Evolutionary conservation across 2,113 vertebrate genomes (phyloP).

Genomic region (Bettongia penicillata): DNA sequence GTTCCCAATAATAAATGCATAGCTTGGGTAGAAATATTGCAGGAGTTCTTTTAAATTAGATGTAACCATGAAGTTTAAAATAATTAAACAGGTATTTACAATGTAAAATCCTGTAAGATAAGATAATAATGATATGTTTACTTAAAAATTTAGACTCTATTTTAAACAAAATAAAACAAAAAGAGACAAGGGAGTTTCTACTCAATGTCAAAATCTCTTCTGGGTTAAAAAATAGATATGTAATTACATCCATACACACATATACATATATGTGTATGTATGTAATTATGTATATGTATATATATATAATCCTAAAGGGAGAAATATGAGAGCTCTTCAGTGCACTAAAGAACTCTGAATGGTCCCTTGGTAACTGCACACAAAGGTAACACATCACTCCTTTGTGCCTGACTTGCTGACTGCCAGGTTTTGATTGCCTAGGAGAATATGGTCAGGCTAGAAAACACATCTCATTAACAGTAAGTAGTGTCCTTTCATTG

Average conservation of each 20-base stretch:
- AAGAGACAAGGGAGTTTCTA: not conserved
- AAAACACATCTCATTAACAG: not conserved
- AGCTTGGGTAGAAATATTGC: not conserved
- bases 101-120: not conserved
- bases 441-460: not conserved
- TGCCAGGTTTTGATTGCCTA: not conserved
- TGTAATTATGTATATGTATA: too few species aligned
- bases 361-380: not conserved
- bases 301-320: not conserved
- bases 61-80: constrained; percentile 17
- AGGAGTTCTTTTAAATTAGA: constrained; percentile 48
- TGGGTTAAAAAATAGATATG: not conserved
- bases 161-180: constrained; percentile 15
- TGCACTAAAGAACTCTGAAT: not conserved
- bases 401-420: not conserved
- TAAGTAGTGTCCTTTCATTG: not conserved
- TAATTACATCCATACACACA: too few species aligned
- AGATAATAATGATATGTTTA: not conserved
- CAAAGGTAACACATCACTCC: not conserved
- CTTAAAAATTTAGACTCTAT: not conserved
- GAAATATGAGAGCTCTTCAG: not conserved
- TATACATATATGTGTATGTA: too few species aligned
- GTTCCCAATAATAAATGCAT: constrained; percentile 17
- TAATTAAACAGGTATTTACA: constrained; percentile 5
- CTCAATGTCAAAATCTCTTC: not conserved